Base-by-base conservation (phyloP, 37 sponge, comb jelly and placozoan species). In the Ephydatia muelleri region DNA sequence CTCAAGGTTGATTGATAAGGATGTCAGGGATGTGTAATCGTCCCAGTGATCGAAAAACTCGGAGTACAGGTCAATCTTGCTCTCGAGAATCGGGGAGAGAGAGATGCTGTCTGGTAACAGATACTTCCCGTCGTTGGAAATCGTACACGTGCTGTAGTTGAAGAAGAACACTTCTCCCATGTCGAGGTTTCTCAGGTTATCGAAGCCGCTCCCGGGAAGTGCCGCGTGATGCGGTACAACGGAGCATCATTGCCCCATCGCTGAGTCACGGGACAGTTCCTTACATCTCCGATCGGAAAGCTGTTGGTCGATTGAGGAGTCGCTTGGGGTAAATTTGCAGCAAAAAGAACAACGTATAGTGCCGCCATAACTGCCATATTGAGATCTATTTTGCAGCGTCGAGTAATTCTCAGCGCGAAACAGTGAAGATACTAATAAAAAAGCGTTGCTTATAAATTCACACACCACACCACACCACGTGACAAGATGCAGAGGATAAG, bases 131-230 rank as follows among this genome's bases (percentile, higher is more conserved):
- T 85, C 85, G 12, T 6, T 30, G 19, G 85, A 69, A 5, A 36
- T 68, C 3, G 13, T 39, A 38, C 85, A 85, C 78, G 35, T 77
- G 49, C 70, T 68, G 71, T 85, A 85, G 78, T 76, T 85, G 49
- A 71, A 77, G 30, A 48, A 78, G 36, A 77, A 43, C 49, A 78
- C 80, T 4, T 27, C 21, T 49, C 86, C 76, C 48, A 43, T 49
- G 68, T 86, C 86, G 12, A 71, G n/a, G 72, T 86, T 86, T 29
- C 80, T 70, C 79, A 86, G 36, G 74, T 79, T 86, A 38, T 86
- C 86, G 74, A 72, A 86, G 21, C 86, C 86, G 25, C 26, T 78
- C 3, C 86, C 86, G 13, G 86, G 86, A 4, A 83, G 67, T 34
- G 74, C 84, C 38, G 73, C 67, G n/a, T n/a, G 21, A 65, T 65